These are phyloP conservation scores for Leucozona laternaria DNA, from an alignment of 2,888 invertebrate genomes.

Conservation along the genomic window DNA sequence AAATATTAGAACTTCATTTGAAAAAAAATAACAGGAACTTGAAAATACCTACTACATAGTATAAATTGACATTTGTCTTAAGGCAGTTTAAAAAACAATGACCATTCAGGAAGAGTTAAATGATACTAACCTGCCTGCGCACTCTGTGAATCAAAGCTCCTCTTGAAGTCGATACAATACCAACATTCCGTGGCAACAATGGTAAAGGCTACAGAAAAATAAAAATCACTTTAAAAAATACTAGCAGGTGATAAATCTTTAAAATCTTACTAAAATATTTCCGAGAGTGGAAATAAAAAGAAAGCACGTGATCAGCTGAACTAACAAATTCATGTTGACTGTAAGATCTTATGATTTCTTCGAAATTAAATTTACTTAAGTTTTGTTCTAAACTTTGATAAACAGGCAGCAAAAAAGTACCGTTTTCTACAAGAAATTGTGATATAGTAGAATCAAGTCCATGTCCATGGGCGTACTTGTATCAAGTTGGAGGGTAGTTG, in stretches of 20 bases:
- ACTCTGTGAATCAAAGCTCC: neutral
- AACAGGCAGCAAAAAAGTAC: neutral
- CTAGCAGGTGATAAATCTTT: neutral
- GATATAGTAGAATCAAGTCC: neutral
- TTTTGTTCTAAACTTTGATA: neutral
- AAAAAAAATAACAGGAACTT: no score
- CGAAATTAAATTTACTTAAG: neutral
- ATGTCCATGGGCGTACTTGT: neutral
- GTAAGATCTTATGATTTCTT: neutral
- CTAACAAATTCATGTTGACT: conserved; percentile 15
- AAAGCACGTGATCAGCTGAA: conserved; percentile 9
- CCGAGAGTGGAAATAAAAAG: conserved; percentile 18
- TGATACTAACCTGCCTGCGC: conserved; percentile 29
- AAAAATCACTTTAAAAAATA: neutral
- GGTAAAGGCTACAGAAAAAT: conserved; percentile 14
- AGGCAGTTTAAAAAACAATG: neutral
- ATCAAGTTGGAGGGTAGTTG: no score
- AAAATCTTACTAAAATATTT: conserved; percentile 21
- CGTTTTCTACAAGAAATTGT: neutral
- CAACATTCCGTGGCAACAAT: neutral
- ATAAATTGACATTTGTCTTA: neutral
- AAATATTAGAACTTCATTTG: no score
- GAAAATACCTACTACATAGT: no score
- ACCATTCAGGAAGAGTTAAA: neutral
- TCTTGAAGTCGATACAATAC: neutral